Conservation (phyloP, 2,113 vertebrate species). For the Tachuris rubrigastra region DNA sequence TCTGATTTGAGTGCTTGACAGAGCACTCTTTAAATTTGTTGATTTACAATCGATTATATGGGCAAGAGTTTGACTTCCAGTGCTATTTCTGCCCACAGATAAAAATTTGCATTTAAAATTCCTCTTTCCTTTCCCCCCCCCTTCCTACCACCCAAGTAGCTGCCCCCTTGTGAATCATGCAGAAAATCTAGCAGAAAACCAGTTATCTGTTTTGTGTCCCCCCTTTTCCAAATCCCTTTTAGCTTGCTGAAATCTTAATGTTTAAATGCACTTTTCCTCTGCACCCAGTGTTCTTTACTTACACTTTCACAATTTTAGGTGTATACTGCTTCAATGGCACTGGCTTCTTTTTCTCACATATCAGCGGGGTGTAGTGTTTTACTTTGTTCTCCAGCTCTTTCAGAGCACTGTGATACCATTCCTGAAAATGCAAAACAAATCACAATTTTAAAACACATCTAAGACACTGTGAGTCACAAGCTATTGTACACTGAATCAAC, state of each 20-base stretch:
- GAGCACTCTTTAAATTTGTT: neutral
- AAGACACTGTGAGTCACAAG: neutral
- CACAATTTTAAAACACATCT: neutral
- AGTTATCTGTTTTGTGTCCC: neutral
- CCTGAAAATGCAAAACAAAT: slow-evolving; percentile 69
- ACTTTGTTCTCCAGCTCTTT: slow-evolving; percentile 63
- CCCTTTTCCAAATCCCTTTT: neutral
- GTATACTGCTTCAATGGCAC: slow-evolving; percentile 89
- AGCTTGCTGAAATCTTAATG: neutral
- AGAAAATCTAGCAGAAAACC: neutral
- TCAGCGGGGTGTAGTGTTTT: slow-evolving; percentile 61
- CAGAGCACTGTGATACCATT: slow-evolving; percentile 73
- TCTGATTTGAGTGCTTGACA: neutral
- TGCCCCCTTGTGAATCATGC: neutral
- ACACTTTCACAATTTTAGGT: slow-evolving; percentile 95
- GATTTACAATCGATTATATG: neutral
- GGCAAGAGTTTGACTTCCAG: neutral
- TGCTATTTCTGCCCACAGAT: neutral
- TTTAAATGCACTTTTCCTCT: neutral
- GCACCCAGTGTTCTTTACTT: slow-evolving; percentile 57
- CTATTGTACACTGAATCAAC: neutral
- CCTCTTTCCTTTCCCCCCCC: neutral
- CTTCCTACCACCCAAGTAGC: neutral
- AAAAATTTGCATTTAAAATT: neutral
- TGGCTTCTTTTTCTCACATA: slow-evolving; percentile 90